Conservation (phyloP, 2,888 invertebrate genomes). For the Pachydiplax longipennis region DNA sequence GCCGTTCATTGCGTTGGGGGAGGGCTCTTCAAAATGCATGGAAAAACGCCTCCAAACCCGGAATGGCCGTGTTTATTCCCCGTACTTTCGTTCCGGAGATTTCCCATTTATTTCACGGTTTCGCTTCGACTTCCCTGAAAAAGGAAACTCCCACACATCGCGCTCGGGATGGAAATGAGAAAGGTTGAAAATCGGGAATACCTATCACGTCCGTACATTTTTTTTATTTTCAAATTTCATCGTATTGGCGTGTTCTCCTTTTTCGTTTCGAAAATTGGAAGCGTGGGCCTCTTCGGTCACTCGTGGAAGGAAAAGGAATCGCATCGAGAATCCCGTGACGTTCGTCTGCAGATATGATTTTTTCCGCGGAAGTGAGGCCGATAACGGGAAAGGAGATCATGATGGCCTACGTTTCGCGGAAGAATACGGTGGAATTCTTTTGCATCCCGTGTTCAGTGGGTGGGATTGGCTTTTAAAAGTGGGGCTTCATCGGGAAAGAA, state of each 20-base stretch:
- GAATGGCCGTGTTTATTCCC: neutral
- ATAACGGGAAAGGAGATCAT: neutral
- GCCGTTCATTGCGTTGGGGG: neutral
- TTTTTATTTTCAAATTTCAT: neutral
- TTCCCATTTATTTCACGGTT: neutral
- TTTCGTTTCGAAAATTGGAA: neutral
- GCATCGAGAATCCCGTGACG: neutral
- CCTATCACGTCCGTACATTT: neutral
- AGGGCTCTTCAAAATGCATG: neutral
- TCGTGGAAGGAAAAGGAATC: neutral
- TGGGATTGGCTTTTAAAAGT: too few relatives aligned
- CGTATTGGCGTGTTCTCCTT: neutral
- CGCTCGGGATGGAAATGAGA: neutral
- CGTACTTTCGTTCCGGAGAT: neutral
- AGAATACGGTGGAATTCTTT: neutral
- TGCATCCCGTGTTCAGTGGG: too few relatives aligned
- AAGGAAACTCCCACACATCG: neutral
- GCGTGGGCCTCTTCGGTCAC: neutral
- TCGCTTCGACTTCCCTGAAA: neutral
- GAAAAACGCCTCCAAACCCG: neutral
- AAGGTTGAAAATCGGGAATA: neutral
- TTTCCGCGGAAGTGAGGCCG: neutral
- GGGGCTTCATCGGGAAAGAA: too few relatives aligned
- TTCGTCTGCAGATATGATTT: neutral
- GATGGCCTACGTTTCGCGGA: neutral